Evolutionary conservation across 2,888 invertebrate genomes (phyloP).

Genomic region (Saturnia pavonia): DNA sequence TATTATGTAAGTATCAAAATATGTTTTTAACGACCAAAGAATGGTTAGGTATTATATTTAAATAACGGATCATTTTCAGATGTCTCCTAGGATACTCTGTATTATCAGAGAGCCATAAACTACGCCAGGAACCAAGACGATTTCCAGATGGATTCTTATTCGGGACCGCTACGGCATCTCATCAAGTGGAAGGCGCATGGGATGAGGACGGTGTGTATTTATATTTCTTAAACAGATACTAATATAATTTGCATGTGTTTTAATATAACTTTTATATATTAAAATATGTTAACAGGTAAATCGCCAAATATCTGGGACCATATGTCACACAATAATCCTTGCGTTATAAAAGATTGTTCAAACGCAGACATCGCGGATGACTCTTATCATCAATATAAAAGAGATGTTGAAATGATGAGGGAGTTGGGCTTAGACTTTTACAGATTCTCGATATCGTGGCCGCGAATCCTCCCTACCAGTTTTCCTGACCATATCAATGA

Average conservation of each 20-base stretch:
- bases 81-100: conserved; percentile 22
- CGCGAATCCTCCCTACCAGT: conserved; percentile 81
- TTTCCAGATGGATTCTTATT: conserved; percentile 51
- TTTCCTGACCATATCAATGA: conserved; percentile 72
- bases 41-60: neutral
- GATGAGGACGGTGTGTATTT: conserved; percentile 65
- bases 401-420: conserved; percentile 69
- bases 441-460: conserved; percentile 83
- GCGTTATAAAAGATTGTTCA: conserved; percentile 73
- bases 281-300: conserved; percentile 58
- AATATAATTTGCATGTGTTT: neutral
- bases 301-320: conserved; percentile 83
- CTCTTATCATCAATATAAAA: conserved; percentile 80
- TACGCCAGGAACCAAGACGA: conserved; percentile 35
- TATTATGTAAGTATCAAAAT: neutral
- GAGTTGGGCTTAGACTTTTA: conserved; percentile 69
- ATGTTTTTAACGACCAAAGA: neutral
- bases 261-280: neutral
- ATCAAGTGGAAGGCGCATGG: conserved; percentile 81
- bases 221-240: too few relatives aligned
- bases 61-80: conserved; percentile 23
- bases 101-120: conserved; percentile 25
- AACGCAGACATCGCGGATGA: conserved; percentile 82
- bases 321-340: conserved; percentile 68
- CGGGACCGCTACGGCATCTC: conserved; percentile 63